Percentiles rank a stretch among this genome's conserved stretches.
Conservation (phyloP, 2,888 invertebrate species). For the Campoplex nolae region DNA sequence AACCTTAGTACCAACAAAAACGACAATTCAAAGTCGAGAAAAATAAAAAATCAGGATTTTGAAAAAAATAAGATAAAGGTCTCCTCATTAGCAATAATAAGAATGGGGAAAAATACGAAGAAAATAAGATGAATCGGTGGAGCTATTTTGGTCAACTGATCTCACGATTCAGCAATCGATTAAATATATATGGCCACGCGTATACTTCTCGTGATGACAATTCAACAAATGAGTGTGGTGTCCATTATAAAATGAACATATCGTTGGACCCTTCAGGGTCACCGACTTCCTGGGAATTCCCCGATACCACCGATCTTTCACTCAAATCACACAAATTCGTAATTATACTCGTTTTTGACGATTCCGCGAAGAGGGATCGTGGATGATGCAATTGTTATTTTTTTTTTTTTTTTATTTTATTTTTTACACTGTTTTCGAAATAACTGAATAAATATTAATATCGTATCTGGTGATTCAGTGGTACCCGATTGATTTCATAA, state of each 20-base stretch:
- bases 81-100: constrained; percentile 11
- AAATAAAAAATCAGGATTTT: constrained; percentile 18
- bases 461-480: not conserved
- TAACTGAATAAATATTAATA: not conserved
- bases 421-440: not conserved
- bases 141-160: constrained; percentile 65
- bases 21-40: constrained; percentile 44
- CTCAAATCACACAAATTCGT: constrained; percentile 6
- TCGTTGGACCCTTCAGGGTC: constrained; percentile 5
- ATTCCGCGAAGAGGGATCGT: not conserved
- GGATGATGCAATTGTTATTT: not conserved
- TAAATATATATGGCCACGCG: not conserved
- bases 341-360: not conserved
- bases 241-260: constrained; percentile 8
- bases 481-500: not conserved
- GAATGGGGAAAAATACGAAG: constrained; percentile 3
- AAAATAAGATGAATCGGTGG: constrained; percentile 35
- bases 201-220: constrained; percentile 2
- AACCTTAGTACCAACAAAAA: constrained; percentile 11
- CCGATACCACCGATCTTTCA: constrained; percentile 3
- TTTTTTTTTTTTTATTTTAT: not conserved
- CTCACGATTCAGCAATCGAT: constrained; percentile 51
- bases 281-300: constrained; percentile 35
- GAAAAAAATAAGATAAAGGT: not conserved
- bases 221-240: not conserved